Evolutionary conservation across 2,888 invertebrate species (phyloP).

Genomic region (Azorinus chamasolen): DNA sequence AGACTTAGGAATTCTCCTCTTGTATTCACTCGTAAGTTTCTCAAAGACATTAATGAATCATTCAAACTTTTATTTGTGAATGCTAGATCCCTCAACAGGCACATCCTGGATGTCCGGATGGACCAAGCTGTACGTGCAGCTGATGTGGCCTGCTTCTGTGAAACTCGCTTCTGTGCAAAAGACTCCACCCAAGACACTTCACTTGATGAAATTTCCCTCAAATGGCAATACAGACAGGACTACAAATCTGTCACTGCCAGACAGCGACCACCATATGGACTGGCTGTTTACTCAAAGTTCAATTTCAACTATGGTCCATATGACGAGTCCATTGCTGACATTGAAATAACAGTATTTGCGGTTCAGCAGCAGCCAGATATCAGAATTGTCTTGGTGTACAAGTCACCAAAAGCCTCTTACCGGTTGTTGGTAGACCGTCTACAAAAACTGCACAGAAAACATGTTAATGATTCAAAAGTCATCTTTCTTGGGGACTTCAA

Average conservation of each 20-base stretch:
- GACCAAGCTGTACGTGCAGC: slow-evolving; percentile 22
- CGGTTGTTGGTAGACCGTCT: slow-evolving; percentile 10
- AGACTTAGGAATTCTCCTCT: slow-evolving; percentile 25
- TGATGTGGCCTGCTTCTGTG: slow-evolving; percentile 25
- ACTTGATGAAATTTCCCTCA: background rate
- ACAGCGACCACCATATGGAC: slow-evolving; percentile 29
- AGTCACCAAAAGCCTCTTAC: slow-evolving; percentile 24
- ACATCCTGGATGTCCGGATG: slow-evolving; percentile 27
- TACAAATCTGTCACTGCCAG: slow-evolving; percentile 8
- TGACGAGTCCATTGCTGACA: slow-evolving; percentile 8
- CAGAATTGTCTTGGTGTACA: slow-evolving; percentile 28
- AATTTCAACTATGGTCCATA: slow-evolving; percentile 19
- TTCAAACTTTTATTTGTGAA: slow-evolving; percentile 50
- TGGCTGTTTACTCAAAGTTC: slow-evolving; percentile 27
- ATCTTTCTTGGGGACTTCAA: slow-evolving; percentile 44
- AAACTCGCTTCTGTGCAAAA: slow-evolving; percentile 21
- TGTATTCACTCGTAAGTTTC: slow-evolving; percentile 7
- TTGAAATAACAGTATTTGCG: slow-evolving; percentile 18
- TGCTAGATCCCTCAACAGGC: slow-evolving; percentile 37
- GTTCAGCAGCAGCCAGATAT: slow-evolving; percentile 10
- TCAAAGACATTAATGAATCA: background rate
- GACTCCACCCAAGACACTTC: background rate
- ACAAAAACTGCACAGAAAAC: slow-evolving; percentile 10
- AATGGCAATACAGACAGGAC: slow-evolving; percentile 21
- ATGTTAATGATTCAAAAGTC: slow-evolving; percentile 17